Base-by-base conservation (phyloP, 2,797 vertebrate species). In the Macroramphosus scolopax region DNA sequence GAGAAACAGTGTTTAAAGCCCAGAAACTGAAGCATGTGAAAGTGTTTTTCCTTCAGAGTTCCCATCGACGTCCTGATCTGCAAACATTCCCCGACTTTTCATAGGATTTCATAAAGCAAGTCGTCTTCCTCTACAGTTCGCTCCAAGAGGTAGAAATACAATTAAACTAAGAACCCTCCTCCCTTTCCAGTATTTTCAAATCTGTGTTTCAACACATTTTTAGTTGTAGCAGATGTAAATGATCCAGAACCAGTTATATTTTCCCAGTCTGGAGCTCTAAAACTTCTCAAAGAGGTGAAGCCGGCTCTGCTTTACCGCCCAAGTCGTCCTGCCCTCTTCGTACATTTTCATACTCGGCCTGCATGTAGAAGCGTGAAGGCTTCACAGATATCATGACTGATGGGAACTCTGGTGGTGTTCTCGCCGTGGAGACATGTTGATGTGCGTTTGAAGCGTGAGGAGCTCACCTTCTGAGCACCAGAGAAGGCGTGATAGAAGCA, bases 401-500 rank as follows among this genome's bases (percentile, higher is more conserved):
- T 72, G 67, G 62, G 44, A 77, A 68, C 68, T 6, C 68, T 46
- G 37, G 0, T 8, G 36, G 1, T 3, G 29, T n/a, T 41, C 40
- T 49, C 1, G 8, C 32, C 20, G 56, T 16, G n/a, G 17, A 17
- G 36, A 43, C 4, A 13, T 48, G 58, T 73, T 50, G 36, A 12
- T 46, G 73, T 10, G 56, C 60, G 51, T 51, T 37, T 42, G 42
- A 42, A 66, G 57, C 36, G 15, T 53, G 53, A 57, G 53, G 35
- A 28, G 73, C 93, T 97, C 93, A 97, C 95, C 94, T 98, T 96
- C 89, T 97, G 95, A 47, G 95, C 95, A 29, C 95, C 95, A 63
- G 95, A 97, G 89, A 98, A 96, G 91, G 95, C 95, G 72, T 97
- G 95, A 94, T 97, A 98, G 92, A 96, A 98, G 93, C 94, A 92